Evolutionary conservation across 2,797 vertebrate genomes (phyloP).

Genomic region (Manis javanica): DNA sequence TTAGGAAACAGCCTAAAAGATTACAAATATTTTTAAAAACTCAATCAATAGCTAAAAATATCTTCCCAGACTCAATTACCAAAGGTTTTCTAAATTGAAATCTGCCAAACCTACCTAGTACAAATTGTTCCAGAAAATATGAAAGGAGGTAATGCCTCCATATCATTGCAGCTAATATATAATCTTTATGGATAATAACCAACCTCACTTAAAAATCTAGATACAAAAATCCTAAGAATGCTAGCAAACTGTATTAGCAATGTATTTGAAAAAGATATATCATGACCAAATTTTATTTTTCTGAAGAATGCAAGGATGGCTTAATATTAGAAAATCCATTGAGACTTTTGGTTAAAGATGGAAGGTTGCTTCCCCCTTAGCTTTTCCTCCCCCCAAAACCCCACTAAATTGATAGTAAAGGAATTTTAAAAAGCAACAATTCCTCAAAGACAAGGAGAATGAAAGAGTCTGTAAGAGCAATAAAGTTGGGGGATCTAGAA

Average conservation of each 20-base stretch:
- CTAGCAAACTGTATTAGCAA: neutral
- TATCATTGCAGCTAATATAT: neutral
- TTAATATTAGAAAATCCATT: neutral
- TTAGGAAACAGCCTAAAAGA: neutral
- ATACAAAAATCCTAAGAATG: neutral
- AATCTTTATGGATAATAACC: neutral
- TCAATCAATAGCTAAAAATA: constrained; percentile 1
- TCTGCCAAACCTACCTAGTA: neutral
- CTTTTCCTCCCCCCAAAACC: neutral
- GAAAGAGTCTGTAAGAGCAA: neutral
- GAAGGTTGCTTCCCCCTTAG: neutral
- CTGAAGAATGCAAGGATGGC: neutral
- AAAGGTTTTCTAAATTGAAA: neutral
- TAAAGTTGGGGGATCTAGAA: neutral
- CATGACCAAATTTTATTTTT: constrained; percentile 20
- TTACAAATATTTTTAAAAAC: neutral
- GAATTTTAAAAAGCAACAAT: neutral
- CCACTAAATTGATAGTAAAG: neutral
- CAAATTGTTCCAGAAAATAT: constrained; percentile 10
- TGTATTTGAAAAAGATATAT: neutral
- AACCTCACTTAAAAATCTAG: neutral
- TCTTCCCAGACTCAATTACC: neutral
- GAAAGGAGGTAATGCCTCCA: neutral
- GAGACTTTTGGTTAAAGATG: constrained; percentile 23
- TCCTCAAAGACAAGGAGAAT: neutral